Conservation (phyloP, 2,888 invertebrate genomes). For the Euclidia mi region DNA sequence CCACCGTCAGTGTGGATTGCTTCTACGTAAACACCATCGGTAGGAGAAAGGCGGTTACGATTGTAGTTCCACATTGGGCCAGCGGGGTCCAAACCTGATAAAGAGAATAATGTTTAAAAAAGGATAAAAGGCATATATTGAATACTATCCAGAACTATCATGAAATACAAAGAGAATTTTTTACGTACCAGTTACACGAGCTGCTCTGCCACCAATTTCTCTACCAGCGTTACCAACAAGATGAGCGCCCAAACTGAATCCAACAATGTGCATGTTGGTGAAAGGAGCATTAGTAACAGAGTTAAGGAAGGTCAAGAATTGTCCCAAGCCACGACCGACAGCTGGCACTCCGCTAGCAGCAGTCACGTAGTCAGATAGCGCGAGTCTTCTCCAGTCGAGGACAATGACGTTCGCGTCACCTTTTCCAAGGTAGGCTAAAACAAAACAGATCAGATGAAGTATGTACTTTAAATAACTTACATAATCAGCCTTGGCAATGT, state of each 20-base stretch:
- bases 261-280: slow-evolving; percentile 72
- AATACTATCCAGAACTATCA: too few relatives aligned
- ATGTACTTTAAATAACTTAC: too few relatives aligned
- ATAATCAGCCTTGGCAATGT: too few relatives aligned
- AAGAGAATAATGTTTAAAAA: background rate
- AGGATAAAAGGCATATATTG: background rate
- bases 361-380: slow-evolving; percentile 59
- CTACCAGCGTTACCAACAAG: slow-evolving; percentile 76
- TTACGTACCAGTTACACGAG: slow-evolving; percentile 70
- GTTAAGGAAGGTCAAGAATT: slow-evolving; percentile 69
- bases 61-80: slow-evolving; percentile 68
- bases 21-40: slow-evolving; percentile 76
- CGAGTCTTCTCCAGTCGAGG: slow-evolving; percentile 73
- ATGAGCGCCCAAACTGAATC: slow-evolving; percentile 82
- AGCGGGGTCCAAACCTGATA: slow-evolving; percentile 69
- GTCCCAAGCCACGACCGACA: slow-evolving; percentile 72
- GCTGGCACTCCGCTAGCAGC: slow-evolving; percentile 68
- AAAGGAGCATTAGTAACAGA: slow-evolving; percentile 58
- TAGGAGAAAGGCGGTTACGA: slow-evolving; percentile 47
- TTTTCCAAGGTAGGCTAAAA: slow-evolving; percentile 65
- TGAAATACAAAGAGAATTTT: background rate
- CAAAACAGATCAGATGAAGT: too few relatives aligned
- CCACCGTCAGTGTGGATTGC: slow-evolving; percentile 68
- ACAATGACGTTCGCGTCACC: slow-evolving; percentile 71
- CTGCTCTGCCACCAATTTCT: slow-evolving; percentile 62